Evolutionary conservation across 2,888 invertebrate genomes (phyloP), one percentile per base, ranked within the genome.

Genomic region (Operophtera brumata): DNA sequence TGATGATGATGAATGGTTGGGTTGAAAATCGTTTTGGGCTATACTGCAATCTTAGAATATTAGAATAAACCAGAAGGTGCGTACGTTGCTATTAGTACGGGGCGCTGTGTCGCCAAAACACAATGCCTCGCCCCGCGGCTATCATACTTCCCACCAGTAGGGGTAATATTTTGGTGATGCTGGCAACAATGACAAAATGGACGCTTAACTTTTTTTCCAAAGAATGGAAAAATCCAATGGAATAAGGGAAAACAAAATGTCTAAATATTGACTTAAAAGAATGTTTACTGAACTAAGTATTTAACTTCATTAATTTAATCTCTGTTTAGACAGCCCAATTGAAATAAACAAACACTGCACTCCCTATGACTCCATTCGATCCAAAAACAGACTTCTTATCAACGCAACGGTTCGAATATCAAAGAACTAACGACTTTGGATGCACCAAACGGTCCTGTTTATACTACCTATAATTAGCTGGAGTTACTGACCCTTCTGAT

Each of bases 401-500:
- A 40, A 47, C 11, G 14, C n/a, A n/a, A n/a, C n/a, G 48, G 46
- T 36, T 60, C n/a, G 54, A 51, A 57, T 63, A 61, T 65, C 61
- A 65, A 63, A 57, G 57, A 54, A 56, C 20, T 3, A 20, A 20
- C 55, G 57, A 34, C 56, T 61, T n/a, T n/a, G 2, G 63, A 63
- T 65, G 65, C 61, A 65, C 54, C 53, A 53, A 57, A 56, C 57
- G 26, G 44, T 30, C 13, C 40, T 62, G 62, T 58, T 48, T 59
- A 54, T 59, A 63, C n/a, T 10, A 9, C 13, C 50, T 57, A 57
- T 51, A 47, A 50, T 45, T 71, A 70, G 56, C 54, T 13, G 61
- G 61, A 65, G 69, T 71, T 70, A 67, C 60, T 73, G 73, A 72
- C 72, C 70, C 45, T 20, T 40, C 62, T 40, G 50, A 42, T 61